Evolutionary conservation across 2,113 vertebrate genomes (phyloP).

Genomic region (Cyanocitta stelleri): DNA sequence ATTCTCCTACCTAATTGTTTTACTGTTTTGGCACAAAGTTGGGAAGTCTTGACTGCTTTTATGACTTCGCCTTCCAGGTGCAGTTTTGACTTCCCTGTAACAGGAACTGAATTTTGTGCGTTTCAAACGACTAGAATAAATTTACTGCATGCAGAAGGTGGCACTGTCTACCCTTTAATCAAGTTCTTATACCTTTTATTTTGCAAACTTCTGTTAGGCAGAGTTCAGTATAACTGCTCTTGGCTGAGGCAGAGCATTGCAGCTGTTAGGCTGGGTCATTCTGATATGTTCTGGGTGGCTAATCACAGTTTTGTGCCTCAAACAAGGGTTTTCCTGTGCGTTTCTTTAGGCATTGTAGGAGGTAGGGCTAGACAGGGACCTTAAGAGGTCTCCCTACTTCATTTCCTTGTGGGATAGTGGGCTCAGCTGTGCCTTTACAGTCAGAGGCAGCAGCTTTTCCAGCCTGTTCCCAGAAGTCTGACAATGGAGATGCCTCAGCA

Average conservation of each 20-base stretch:
- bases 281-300: background rate
- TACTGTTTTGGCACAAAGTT: background rate
- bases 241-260: background rate
- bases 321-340: background rate
- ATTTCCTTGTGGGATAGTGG: background rate
- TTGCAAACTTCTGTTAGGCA: constrained; percentile 51
- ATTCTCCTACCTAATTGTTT: background rate
- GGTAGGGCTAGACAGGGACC: background rate
- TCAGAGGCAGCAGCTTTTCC: background rate
- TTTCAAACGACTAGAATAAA: constrained; percentile 51
- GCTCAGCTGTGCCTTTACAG: background rate
- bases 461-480: background rate
- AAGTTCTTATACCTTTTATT: constrained; percentile 59
- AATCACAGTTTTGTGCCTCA: background rate
- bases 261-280: background rate
- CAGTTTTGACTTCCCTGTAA: background rate
- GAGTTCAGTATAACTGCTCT: background rate
- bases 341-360: background rate
- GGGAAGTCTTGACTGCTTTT: background rate
- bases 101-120: background rate
- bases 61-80: background rate
- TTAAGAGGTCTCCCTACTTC: background rate
- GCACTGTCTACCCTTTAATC: constrained; percentile 81
- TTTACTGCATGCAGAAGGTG: constrained; percentile 79
- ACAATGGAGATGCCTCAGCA: background rate